Conservation (phyloP, 2,888 invertebrate genomes). For the Rhamnusium bicolor region DNA sequence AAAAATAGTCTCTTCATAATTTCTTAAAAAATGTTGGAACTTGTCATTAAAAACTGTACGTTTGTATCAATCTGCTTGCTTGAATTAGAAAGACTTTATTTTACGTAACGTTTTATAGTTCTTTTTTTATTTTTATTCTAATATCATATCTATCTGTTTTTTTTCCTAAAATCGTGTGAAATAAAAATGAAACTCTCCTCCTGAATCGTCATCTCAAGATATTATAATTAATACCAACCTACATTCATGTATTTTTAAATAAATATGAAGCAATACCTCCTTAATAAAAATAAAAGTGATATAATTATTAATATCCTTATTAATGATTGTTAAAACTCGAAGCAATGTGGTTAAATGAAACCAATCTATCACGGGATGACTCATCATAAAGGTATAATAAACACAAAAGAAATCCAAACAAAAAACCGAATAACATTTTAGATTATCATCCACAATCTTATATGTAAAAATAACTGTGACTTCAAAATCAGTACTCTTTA, state of each 20-base stretch:
- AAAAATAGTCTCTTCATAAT: too few relatives aligned
- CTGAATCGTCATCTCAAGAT: background rate
- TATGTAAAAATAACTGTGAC: slow-evolving; percentile 10
- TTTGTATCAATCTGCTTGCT: too few relatives aligned
- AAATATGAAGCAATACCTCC: background rate
- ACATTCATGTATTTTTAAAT: background rate
- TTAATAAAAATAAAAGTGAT: slow-evolving; percentile 15
- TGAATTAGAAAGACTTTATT: too few relatives aligned
- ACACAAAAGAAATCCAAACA: background rate
- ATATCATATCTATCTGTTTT: too few relatives aligned
- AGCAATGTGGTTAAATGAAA: slow-evolving; percentile 4
- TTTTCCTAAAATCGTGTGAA: too few relatives aligned
- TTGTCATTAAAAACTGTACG: too few relatives aligned
- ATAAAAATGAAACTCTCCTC: too few relatives aligned
- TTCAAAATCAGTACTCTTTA: background rate
- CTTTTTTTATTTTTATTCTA: too few relatives aligned
- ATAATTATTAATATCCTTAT: background rate
- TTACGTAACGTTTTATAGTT: too few relatives aligned
- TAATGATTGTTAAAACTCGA: background rate
- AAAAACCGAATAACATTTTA: background rate
- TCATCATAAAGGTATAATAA: background rate
- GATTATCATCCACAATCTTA: slow-evolving; percentile 1
- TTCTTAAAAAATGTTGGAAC: too few relatives aligned
- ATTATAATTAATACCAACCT: background rate
- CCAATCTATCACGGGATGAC: slow-evolving; percentile 6